Base-by-base conservation (phyloP, 1,140 invertebrate genomes). In the Varroa destructor region DNA sequence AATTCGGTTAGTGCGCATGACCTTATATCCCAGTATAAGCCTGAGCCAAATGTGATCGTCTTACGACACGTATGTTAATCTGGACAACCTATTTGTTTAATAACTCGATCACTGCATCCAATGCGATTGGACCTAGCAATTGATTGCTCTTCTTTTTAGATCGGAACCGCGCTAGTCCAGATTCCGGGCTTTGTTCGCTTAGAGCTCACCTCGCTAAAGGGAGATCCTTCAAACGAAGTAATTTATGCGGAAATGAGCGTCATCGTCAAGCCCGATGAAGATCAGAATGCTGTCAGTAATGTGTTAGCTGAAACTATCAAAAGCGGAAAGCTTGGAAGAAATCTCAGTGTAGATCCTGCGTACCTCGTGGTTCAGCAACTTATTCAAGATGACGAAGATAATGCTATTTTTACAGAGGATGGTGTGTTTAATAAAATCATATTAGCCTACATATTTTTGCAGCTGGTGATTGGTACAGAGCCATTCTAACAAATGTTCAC, bases 291-390 rank as follows among this genome's bases (percentile, higher is more conserved):
- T 42, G 84, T 87, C 75, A 79, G 85, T 76, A 77, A 81, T 25
- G 83, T 83, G 0, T 79, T 93, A 3, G 81, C 84, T 74, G 85
- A 89, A 71, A 86, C 86, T 6, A 81, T 93, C 12, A 79, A 82
- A 4, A 83, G 78, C 1, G 90, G 89, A 36, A 84, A 81, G 76
- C 85, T 91, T 25, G 90, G 90, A 0, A 67, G 61, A 46, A 85
- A 86, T 43, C 79, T 93, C 0, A 85, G 83, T 8, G 84, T 93
- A 0, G 89, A 93, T 80, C 78, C 80, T 36, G 74, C 74, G 43
- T 81, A 75, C 73, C 75, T 81, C 6, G 72, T 74, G 46, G 56
- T 79, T 10, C 72, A 74, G 61, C 42, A 40, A 6, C 42, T 71
- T 12, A 12, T 67, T 12, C 61, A 67, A 46, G 61, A 67, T 14